Evolutionary conservation across 2,113 vertebrate genomes (phyloP).

Genomic region (Tychaedon coryphoeus): DNA sequence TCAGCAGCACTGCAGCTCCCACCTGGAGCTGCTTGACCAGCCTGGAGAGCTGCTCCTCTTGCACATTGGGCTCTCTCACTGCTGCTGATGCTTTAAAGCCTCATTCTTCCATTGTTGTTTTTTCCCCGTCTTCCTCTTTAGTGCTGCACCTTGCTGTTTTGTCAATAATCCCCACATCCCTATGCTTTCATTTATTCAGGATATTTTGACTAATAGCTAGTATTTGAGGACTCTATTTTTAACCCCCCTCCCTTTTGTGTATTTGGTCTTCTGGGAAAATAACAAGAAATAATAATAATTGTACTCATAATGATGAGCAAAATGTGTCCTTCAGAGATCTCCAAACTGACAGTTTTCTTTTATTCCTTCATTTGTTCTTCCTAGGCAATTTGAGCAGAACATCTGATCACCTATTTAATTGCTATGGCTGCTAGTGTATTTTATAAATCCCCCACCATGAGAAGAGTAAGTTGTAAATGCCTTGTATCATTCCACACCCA

Average conservation of each 20-base stretch:
- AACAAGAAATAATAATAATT: not conserved
- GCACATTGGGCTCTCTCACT: not conserved
- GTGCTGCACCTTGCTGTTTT: not conserved
- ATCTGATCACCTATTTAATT: not conserved
- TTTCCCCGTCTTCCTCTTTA: not conserved
- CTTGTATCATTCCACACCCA: not conserved
- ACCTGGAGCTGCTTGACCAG: accelerated
- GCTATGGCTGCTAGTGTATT: not conserved
- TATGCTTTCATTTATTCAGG: not conserved
- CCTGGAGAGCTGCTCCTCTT: not conserved
- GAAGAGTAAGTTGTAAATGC: not conserved
- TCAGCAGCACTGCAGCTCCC: not conserved
- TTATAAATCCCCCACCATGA: not conserved
- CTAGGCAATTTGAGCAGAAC: not conserved
- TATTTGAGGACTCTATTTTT: not conserved
- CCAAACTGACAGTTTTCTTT: not conserved
- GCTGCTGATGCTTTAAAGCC: not conserved
- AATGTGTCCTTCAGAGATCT: not conserved
- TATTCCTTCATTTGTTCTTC: not conserved
- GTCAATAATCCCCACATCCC: not conserved
- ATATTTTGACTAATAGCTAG: not conserved
- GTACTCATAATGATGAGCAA: not conserved
- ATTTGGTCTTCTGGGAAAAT: not conserved
- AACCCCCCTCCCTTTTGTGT: not conserved
- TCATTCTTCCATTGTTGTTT: not conserved